Evolutionary conservation across 2,113 vertebrate species (phyloP), one percentile per base, ranked within the genome.

Genomic region (Hyperopisus bebe): DNA sequence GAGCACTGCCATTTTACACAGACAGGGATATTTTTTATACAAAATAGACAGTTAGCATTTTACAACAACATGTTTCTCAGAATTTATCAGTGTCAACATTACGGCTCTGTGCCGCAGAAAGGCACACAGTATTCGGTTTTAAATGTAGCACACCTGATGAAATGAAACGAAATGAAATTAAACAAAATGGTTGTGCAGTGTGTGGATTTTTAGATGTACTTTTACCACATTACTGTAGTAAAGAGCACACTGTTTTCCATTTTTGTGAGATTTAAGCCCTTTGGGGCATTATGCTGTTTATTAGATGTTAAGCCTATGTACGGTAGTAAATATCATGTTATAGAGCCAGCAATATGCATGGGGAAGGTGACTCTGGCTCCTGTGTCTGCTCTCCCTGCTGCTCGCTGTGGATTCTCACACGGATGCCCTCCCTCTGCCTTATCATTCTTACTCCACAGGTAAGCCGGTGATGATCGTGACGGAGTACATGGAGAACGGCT

Each of bases 391-490:
- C 39, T 2, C 15, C 39, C 24, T 42, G 39, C 47, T 27, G 74
- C 19, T 19, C 39, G 15, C 15, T 82, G 42, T 82, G 42, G 13
- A 82, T 82, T 44, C 42, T 39, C 77, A 44, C 39, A 21, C 17
- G 15, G 70, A 35, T 7, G 70, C 31, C 70, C 31, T 7, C 4
- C 35, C 74, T 19, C 46, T 11, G 24, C 51, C 27, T 82, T 55
- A 31, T 70, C 80, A 90, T 92, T 90, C 89, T 92, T 11, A 93
- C 0, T 90, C 92, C 92, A 0, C 91, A 98, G 97, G 97, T 94
- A 98, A 97, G 88, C 97, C 97, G 5, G 97, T 98, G 86, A 98
- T 98, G 97, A 97, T 98, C 92, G 96, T 97, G 84, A 98, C 97
- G 74, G 97, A 98, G 91, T 97, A 97, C 88, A 98, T 98, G 97